Percentiles rank a stretch among this genome's conserved stretches.
Evolutionary conservation across 2,888 invertebrate species (phyloP).

Genomic region (Herminia tarsipennalis): DNA sequence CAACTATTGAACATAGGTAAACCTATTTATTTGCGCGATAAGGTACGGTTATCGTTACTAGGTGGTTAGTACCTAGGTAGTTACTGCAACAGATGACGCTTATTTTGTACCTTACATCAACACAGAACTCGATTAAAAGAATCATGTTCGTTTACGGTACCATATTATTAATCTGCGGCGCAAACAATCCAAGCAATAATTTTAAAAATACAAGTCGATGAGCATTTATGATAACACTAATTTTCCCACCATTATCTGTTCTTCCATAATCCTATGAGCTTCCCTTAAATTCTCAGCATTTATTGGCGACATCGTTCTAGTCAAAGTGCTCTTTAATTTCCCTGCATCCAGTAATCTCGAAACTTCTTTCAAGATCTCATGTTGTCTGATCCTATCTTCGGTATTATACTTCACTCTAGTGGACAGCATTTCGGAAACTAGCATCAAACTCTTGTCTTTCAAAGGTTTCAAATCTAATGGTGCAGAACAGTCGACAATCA

Average conservation of each 20-base stretch:
- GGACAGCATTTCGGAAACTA: constrained; percentile 70
- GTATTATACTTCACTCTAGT: constrained; percentile 74
- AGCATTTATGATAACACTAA: constrained; percentile 55
- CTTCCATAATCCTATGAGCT: constrained; percentile 70
- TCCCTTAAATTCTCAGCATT: constrained; percentile 72
- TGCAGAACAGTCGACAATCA: constrained; percentile 71
- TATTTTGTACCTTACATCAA: too few relatives aligned
- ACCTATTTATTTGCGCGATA: too few relatives aligned
- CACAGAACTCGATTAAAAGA: too few relatives aligned
- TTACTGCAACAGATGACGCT: too few relatives aligned
- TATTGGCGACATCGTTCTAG: constrained; percentile 67
- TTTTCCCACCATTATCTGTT: constrained; percentile 70
- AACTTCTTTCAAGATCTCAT: constrained; percentile 62
- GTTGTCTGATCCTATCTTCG: constrained; percentile 64
- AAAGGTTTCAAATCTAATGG: constrained; percentile 63
- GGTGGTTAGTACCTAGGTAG: too few relatives aligned
- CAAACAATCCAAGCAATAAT: too few relatives aligned
- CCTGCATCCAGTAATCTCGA: constrained; percentile 68
- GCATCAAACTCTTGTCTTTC: constrained; percentile 74
- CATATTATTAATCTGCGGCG: too few relatives aligned
- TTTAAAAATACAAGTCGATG: too few relatives aligned
- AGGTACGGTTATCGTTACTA: too few relatives aligned
- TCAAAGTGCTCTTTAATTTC: constrained; percentile 63
- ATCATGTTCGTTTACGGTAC: too few relatives aligned
- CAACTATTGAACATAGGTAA: too few relatives aligned